A percentile compares a stretch with the other conserved stretches of the same genome.
Conservation (phyloP, 2,113 vertebrate species). For the Equus quagga region DNA sequence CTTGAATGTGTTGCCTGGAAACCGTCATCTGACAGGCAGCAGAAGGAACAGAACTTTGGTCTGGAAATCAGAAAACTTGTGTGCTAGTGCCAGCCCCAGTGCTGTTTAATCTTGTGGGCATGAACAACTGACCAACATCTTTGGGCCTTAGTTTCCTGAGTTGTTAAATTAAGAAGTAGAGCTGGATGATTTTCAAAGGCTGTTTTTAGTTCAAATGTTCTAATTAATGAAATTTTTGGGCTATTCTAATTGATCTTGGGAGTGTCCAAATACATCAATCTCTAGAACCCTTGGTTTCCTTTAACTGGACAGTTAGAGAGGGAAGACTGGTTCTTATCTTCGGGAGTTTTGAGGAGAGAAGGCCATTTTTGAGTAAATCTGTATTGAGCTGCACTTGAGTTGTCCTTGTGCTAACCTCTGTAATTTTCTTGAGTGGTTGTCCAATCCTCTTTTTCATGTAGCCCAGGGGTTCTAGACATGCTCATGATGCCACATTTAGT, state of each 20-base stretch:
- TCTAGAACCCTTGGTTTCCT: background rate
- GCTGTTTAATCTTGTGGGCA: background rate
- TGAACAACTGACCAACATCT: background rate
- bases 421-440: background rate
- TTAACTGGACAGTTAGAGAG: background rate
- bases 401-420: background rate
- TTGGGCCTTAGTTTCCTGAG: background rate
- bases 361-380: background rate
- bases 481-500: background rate
- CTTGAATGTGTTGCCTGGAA: background rate
- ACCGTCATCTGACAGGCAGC: background rate
- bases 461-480: background rate
- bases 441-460: background rate
- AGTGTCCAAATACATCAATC: background rate
- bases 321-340: background rate
- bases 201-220: background rate
- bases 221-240: background rate
- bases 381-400: background rate
- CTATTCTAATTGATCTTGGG: background rate
- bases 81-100: no score
- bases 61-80: background rate
- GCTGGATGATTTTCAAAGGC: background rate
- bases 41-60: background rate
- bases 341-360: background rate
- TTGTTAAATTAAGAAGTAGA: background rate